These are phyloP conservation scores for Epirrhoe alternata DNA, from an alignment of 2,888 invertebrate genomes.

Conservation along the genomic window DNA sequence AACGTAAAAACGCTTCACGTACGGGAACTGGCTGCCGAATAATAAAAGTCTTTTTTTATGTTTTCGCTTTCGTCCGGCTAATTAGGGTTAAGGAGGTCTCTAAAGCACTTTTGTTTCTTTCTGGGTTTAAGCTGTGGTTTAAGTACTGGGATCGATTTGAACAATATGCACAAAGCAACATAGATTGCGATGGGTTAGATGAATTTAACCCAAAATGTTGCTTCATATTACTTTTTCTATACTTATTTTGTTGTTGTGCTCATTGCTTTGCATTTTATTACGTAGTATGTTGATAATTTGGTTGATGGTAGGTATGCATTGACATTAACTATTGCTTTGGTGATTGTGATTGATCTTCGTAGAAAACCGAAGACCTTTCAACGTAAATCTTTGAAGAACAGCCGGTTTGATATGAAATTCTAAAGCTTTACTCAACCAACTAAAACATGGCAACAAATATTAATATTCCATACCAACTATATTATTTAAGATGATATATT, in stretches of 20 bases:
- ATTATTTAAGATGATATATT: constrained; percentile 30
- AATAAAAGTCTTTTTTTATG: constrained; percentile 67
- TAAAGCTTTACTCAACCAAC: background rate
- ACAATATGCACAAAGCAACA: background rate
- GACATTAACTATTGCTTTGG: too few species aligned
- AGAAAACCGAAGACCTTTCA: too few species aligned
- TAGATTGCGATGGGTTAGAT: background rate
- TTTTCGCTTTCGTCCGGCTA: constrained; percentile 76
- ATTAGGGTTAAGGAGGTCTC: constrained; percentile 75
- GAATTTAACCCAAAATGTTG: background rate
- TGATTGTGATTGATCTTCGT: too few species aligned
- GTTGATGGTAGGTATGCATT: too few species aligned
- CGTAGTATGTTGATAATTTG: too few species aligned
- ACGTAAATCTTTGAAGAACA: too few species aligned
- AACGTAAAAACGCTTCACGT: constrained; percentile 64
- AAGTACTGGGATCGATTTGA: background rate
- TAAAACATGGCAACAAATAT: constrained; percentile 6
- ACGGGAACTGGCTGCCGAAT: constrained; percentile 72
- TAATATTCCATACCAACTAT: constrained; percentile 14
- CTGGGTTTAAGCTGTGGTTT: background rate
- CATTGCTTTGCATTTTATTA: too few species aligned
- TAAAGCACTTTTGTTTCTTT: constrained; percentile 39
- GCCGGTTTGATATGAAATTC: background rate
- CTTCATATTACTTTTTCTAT: too few species aligned
- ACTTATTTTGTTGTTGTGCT: too few species aligned